Evolutionary conservation across 1,140 invertebrate species (phyloP).

Genomic region (Drosophila sulfurigaster): DNA sequence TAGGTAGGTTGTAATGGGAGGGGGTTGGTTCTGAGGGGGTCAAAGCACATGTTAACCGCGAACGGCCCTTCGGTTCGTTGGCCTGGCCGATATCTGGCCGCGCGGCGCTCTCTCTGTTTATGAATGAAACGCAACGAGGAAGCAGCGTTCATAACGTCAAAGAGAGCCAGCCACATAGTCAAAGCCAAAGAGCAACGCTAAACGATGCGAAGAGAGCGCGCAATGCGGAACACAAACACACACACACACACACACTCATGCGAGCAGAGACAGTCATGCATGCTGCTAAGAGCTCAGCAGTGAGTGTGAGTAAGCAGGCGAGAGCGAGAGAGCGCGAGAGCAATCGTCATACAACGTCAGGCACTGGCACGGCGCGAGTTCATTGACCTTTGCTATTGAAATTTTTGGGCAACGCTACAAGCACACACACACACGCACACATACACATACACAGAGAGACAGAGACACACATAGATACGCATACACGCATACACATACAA

Average conservation of each 20-base stretch:
- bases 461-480: background rate
- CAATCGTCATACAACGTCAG: conserved; percentile 20
- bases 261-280: conserved; percentile 6
- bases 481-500: conserved; percentile 9
- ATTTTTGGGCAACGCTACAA: conserved; percentile 78
- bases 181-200: conserved; percentile 16
- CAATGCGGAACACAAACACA: conserved; percentile 49
- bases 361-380: conserved; percentile 62
- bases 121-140: conserved; percentile 82
- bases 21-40: background rate
- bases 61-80: conserved; percentile 69
- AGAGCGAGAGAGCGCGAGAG: conserved; percentile 26
- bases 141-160: conserved; percentile 54
- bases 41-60: conserved; percentile 61
- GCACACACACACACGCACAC: conserved; percentile 48
- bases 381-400: conserved; percentile 85
- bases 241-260: conserved; percentile 9
- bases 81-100: conserved; percentile 72
- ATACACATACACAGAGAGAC: conserved; percentile 4
- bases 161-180: conserved; percentile 24
- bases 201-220: conserved; percentile 31
- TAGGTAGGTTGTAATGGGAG: background rate
- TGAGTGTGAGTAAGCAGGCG: conserved; percentile 20
- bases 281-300: conserved; percentile 10
- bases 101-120: conserved; percentile 72